Percentiles rank a stretch among this genome's conserved stretches.
Evolutionary conservation across 2,113 vertebrate genomes (phyloP).

Genomic region (Vulpes ferrilata): DNA sequence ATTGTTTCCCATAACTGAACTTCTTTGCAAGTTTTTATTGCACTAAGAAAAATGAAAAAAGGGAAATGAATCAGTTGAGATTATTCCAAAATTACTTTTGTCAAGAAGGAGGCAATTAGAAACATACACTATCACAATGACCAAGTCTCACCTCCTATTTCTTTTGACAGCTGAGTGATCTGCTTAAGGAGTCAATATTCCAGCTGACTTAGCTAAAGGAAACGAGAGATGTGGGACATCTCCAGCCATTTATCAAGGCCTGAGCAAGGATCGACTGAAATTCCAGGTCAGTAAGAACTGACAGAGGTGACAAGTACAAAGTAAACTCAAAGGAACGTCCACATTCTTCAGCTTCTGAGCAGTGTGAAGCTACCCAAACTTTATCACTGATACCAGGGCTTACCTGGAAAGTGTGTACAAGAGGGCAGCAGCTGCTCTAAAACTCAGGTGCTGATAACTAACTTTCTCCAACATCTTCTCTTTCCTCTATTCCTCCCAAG

Average conservation of each 20-base stretch:
- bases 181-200: neutral
- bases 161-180: slow-evolving; percentile 23
- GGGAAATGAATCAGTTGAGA: slow-evolving; percentile 71
- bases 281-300: neutral
- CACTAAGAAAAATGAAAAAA: slow-evolving; percentile 76
- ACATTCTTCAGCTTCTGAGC: neutral
- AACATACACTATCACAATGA: neutral
- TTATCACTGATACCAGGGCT: neutral
- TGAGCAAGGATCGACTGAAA: neutral
- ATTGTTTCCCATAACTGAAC: slow-evolving; percentile 82
- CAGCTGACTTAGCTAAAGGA: neutral
- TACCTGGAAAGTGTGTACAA: neutral
- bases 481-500: neutral
- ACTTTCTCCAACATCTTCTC: neutral
- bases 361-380: neutral
- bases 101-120: slow-evolving; percentile 55
- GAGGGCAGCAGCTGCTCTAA: neutral
- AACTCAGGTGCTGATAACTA: neutral
- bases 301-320: neutral
- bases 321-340: neutral
- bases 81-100: slow-evolving; percentile 72
- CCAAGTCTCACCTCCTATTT: slow-evolving; percentile 54
- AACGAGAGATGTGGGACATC: neutral
- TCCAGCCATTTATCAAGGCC: neutral
- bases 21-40: slow-evolving; percentile 78